Conservation (phyloP, 2,888 invertebrate genomes). For the Sinhomidia bicolor region DNA sequence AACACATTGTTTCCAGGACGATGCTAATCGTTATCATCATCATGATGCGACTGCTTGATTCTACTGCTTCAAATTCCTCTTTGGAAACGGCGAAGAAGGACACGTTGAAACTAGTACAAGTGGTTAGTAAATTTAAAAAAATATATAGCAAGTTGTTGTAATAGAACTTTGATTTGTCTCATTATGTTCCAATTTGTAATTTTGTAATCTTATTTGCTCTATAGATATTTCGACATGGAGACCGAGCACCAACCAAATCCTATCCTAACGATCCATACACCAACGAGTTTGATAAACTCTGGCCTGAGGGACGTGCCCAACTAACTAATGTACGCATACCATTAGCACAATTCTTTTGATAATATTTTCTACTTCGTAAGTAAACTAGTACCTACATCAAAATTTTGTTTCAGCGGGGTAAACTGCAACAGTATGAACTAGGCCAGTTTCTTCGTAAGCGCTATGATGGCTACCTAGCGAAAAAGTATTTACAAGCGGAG, state of each 20-base stretch:
- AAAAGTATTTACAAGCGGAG: constrained; percentile 81
- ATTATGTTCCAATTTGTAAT: background rate
- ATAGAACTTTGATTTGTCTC: background rate
- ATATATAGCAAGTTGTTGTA: no score
- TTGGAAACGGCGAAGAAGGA: constrained; percentile 41
- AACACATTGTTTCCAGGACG: no score
- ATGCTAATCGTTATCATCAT: no score
- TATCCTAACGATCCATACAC: constrained; percentile 92
- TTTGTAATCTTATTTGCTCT: background rate
- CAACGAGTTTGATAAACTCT: constrained; percentile 84
- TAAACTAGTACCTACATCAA: background rate
- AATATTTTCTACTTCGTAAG: background rate
- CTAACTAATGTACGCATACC: constrained; percentile 87
- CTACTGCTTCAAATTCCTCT: no score
- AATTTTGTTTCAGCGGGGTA: constrained; percentile 80
- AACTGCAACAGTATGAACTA: constrained; percentile 84
- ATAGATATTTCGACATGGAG: constrained; percentile 92
- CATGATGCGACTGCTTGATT: no score
- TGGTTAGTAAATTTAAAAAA: no score
- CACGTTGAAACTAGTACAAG: constrained; percentile 74
- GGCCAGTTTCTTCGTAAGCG: constrained; percentile 88
- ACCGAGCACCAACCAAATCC: constrained; percentile 88
- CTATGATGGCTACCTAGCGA: constrained; percentile 84
- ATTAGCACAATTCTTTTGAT: no score
- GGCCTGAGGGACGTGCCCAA: constrained; percentile 92